Base-by-base conservation (phyloP, 2,797 vertebrate genomes). In the Xenentodon cancila region DNA sequence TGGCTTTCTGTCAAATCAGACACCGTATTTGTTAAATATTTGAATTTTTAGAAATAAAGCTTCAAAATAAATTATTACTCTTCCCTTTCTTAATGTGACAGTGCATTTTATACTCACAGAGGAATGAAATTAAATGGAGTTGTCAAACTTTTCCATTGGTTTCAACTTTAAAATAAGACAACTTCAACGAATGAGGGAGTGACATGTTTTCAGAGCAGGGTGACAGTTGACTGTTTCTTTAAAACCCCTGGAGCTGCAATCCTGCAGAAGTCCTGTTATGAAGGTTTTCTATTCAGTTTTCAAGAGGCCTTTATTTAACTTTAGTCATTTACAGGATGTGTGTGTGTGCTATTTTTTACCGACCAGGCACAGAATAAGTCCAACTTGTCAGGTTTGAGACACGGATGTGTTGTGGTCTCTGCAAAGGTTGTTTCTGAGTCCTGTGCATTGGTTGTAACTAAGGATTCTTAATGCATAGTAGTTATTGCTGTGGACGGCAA, bases 201-300 rank as follows among this genome's bases (percentile, higher is more conserved):
- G 52, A 43, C 53, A 37, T 7, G 45, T 61, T 77, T 58, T 56
- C 16, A 63, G 59, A 48, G 27, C 51, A 13, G 9, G 40, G 34
- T 59, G 75, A 65, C 47, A 67, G 43, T 50, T 61, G 52, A 79
- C 77, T 71, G 63, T 34, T 73, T 75, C 65, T 68, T 55, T 58
- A 40, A 68, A 72, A 53, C 18, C 21, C 3, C 7, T 61, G 49
- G 30, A 30, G 27, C 17, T 3, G 30, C 9, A 9, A 6, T 32
- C 6, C 9, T 37, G 16, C 19, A 22, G 45, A 27, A 25, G 22
- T 7, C 19, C 37, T 27, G 1, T 21, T 12, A 27, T 9, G 18
- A 32, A n/a, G 18, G n/a, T 43, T 63, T 48, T 64, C 11, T 25
- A 7, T 48, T 7, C n/a, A 19, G 22, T 48, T 71, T 58, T 3